Evolutionary conservation across 2,888 invertebrate species (phyloP), one percentile per base, ranked within the genome.

Genomic region (Clostera curtula): DNA sequence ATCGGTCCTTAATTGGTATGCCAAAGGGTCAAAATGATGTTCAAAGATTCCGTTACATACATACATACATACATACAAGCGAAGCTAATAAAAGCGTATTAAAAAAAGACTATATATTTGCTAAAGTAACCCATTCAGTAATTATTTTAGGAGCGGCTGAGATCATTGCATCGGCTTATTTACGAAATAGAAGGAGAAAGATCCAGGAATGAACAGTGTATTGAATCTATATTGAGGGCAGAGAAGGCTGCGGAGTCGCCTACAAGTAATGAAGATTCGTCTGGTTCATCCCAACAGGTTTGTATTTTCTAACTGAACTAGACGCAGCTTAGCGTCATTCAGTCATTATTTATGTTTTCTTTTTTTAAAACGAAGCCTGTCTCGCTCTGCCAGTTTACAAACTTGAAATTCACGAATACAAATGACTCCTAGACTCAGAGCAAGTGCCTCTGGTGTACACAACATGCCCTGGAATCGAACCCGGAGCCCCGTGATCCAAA

Each of bases 101-200:
- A 6, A 5, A 4, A 15, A 15, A 5, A 15, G 4, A 15, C 15
- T 15, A 18, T 18, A 18, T 3, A 18, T 18, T 18, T 18, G 5
- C n/a, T 18, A 6, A 13, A 12, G n/a, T 7, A 18, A 10, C 10
- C 15, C 21, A 12, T 32, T 1, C 8, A 13, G 12, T 13, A 19
- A 35, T 31, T 9, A 20, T 54, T 59, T 53, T 66, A 95, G 89
- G 96, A 96, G 46, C 87, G 94, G 9, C 72, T 96, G 10, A 90
- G 93, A 57, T 88, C 90, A 3, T 77, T 96, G 7, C 91, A 93
- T 49, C 85, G 88, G 21, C 70, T 93, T 5, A 88, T 95, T 17
- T 91, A 92, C 62, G 92, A 94, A 28, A 90, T 96, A 45, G 94
- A 95, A 64, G 88, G 88, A 25, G 94, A 93, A 57, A 86, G 95